Evolutionary conservation across 1,140 invertebrate species (phyloP).

Genomic region (Hylyphantes graminicola): DNA sequence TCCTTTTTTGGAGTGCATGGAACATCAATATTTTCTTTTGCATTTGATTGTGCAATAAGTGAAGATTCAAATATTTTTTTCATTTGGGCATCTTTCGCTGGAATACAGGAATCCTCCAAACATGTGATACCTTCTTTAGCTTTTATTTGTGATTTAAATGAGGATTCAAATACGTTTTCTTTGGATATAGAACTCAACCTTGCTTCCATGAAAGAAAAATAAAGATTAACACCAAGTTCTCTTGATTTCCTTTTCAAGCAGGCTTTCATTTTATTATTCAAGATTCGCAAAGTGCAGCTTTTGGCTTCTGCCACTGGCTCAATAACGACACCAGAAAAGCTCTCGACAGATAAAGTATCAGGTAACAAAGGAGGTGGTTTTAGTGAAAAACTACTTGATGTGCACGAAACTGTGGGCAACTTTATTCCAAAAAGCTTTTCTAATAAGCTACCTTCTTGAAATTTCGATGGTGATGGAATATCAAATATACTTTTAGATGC

Average conservation of each 20-base stretch:
- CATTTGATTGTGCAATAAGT: too few species aligned
- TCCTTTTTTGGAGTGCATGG: too few species aligned
- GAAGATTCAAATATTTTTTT: too few species aligned
- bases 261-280: constrained; percentile 55
- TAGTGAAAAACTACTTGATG: neutral
- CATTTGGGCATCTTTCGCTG: too few species aligned
- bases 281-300: constrained; percentile 30
- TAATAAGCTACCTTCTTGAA: constrained; percentile 8
- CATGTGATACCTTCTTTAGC: neutral
- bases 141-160: neutral
- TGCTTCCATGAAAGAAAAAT: neutral
- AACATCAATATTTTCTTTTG: too few species aligned
- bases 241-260: constrained; percentile 37
- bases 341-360: constrained; percentile 15
- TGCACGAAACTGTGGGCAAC: neutral
- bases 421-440: constrained; percentile 28
- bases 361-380: neutral
- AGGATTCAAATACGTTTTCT: neutral
- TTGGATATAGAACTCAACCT: neutral
- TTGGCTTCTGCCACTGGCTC: neutral
- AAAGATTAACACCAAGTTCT: constrained; percentile 12
- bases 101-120: too few species aligned
- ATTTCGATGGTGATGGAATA: neutral
- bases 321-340: neutral
- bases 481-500: too few species aligned